Conservation (phyloP, 2,888 invertebrate genomes). For the Clanis bilineata region DNA sequence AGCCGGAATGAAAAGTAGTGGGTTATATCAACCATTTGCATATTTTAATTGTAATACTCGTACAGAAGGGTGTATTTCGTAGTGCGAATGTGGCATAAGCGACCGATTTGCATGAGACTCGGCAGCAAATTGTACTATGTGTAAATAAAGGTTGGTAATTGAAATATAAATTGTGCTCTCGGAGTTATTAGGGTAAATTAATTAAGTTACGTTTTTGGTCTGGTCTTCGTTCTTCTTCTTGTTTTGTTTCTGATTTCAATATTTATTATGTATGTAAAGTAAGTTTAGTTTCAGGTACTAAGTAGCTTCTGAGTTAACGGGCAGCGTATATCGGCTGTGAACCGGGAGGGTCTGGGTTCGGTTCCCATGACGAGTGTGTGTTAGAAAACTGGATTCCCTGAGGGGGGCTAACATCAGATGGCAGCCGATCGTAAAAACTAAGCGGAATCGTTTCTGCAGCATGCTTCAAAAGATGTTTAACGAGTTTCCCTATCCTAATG, state of each 20-base stretch:
- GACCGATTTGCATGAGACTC: constrained; percentile 63
- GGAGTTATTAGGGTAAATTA: constrained; percentile 8
- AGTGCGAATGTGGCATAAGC: constrained; percentile 70
- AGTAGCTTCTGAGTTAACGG: too few species aligned
- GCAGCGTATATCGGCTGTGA: too few species aligned
- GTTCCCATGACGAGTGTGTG: too few species aligned
- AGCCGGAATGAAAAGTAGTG: constrained; percentile 75
- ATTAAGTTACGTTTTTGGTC: neutral
- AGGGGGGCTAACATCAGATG: too few species aligned
- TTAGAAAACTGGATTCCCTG: too few species aligned
- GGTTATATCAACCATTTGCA: constrained; percentile 77
- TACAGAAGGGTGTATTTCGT: constrained; percentile 45
- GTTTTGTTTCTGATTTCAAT: neutral
- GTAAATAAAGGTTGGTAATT: constrained; percentile 61
- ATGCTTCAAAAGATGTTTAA: too few species aligned
- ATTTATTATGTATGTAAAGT: neutral
- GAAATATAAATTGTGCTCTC: constrained; percentile 34
- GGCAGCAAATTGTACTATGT: constrained; percentile 57
- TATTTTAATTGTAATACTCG: constrained; percentile 77
- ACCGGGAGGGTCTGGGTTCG: too few species aligned
- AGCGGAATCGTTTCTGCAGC: too few species aligned
- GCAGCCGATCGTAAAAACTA: too few species aligned
- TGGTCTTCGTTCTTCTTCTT: neutral
- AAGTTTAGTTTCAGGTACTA: too few species aligned
- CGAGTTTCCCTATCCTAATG: too few species aligned